These are phyloP conservation scores for Prochilodus magdalenae DNA, from an alignment of 2,113 vertebrate species.

Conservation along the genomic window DNA sequence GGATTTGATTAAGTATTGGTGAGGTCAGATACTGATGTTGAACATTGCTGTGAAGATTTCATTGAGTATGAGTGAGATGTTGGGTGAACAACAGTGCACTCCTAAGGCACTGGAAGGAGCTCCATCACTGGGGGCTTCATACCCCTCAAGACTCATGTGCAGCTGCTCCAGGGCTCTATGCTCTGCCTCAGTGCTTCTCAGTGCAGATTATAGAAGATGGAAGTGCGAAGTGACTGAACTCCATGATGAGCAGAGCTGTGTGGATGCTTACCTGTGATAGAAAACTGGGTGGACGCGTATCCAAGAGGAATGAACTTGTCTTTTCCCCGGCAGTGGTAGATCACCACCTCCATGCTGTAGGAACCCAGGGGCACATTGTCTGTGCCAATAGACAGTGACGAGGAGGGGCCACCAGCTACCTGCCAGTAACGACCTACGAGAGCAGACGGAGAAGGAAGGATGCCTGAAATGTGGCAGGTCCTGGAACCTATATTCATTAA, in stretches of 20 bases:
- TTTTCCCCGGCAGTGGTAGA: constrained; percentile 86
- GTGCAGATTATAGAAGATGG: background rate
- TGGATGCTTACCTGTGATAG: constrained; percentile 82
- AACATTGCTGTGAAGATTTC: too few relatives aligned
- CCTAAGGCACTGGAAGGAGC: too few relatives aligned
- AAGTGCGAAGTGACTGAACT: background rate
- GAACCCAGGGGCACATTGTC: constrained; percentile 81
- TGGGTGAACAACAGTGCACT: too few relatives aligned
- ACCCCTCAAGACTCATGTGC: too few relatives aligned
- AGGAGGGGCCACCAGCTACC: constrained; percentile 86
- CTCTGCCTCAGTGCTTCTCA: background rate
- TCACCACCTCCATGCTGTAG: constrained; percentile 89
- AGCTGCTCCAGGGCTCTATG: background rate
- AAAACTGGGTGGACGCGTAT: constrained; percentile 81
- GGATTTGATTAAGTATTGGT: too few relatives aligned
- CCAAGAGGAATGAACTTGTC: constrained; percentile 89
- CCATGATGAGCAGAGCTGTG: background rate
- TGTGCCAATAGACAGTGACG: constrained; percentile 83
- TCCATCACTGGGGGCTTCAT: too few relatives aligned
- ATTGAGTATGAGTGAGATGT: too few relatives aligned
- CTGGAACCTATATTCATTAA: too few relatives aligned
- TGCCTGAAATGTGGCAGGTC: too few relatives aligned
- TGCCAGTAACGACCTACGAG: constrained; percentile 89
- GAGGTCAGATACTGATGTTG: too few relatives aligned
- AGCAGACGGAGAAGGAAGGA: constrained; percentile 28